phyloP scores from a whole-genome alignment of 2,888 invertebrate genomes.

The Hoplodrina blanda region DNA sequence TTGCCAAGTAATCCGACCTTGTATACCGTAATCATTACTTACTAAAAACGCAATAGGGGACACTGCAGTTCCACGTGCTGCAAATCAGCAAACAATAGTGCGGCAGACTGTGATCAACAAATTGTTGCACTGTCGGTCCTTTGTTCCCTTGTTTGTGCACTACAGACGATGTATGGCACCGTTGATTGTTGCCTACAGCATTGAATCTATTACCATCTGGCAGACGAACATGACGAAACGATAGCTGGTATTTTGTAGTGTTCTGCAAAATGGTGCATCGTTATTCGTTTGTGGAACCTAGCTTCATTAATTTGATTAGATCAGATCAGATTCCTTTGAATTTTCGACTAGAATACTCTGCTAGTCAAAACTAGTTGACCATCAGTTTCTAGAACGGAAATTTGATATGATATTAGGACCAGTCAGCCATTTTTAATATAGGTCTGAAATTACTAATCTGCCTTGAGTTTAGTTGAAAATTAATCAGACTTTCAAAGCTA shows the following conservation, averaged over 20 bases:
- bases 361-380: too few relatives aligned
- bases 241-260: neutral
- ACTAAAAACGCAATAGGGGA: neutral
- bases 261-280: neutral
- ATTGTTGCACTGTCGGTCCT: constrained; percentile 56
- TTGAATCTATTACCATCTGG: constrained; percentile 14
- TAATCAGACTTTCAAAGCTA: too few relatives aligned
- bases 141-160: constrained; percentile 61
- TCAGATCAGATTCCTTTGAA: too few relatives aligned
- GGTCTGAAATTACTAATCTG: too few relatives aligned
- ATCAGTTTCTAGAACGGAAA: too few relatives aligned
- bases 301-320: too few relatives aligned
- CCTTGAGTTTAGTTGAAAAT: too few relatives aligned
- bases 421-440: too few relatives aligned
- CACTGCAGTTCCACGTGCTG: constrained; percentile 24
- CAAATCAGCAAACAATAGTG: constrained; percentile 52
- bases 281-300: neutral
- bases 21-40: neutral
- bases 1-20: too few relatives aligned
- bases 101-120: constrained; percentile 63
- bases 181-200: constrained; percentile 55
- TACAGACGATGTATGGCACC: constrained; percentile 13
- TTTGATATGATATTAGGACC: too few relatives aligned
- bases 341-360: too few relatives aligned
- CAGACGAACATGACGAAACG: neutral